Evolutionary conservation across 2,113 vertebrate species (phyloP).

Genomic region (Colius striatus): DNA sequence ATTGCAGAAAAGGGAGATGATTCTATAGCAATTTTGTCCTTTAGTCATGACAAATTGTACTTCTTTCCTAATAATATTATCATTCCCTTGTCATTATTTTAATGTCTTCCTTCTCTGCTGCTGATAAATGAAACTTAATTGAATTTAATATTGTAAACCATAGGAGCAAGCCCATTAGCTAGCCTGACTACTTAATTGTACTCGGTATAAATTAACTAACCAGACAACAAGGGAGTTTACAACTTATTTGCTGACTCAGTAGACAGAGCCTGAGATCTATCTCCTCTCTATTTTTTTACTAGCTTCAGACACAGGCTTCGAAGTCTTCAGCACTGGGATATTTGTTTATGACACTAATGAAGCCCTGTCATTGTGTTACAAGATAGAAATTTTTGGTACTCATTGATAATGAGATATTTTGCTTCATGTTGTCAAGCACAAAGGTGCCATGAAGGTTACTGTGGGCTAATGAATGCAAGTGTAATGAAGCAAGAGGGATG

Average conservation of each 20-base stretch:
- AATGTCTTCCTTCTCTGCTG: background rate
- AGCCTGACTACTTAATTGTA: background rate
- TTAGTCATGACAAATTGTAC: conserved; percentile 2
- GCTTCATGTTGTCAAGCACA: background rate
- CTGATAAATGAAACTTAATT: conserved; percentile 12
- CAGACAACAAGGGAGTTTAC: background rate
- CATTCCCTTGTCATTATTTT: conserved; percentile 2
- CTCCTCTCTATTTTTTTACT: background rate
- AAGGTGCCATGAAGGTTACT: background rate
- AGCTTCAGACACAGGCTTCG: background rate
- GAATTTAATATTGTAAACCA: background rate
- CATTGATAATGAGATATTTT: background rate
- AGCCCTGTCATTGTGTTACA: background rate
- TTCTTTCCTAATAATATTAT: background rate
- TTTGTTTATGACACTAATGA: too few relatives aligned
- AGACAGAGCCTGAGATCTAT: background rate
- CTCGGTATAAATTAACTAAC: background rate
- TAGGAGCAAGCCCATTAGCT: background rate
- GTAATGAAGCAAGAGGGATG: background rate
- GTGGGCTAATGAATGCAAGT: rapidly evolving
- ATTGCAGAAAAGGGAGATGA: background rate
- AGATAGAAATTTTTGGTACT: background rate
- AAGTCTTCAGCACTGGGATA: background rate
- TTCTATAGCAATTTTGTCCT: background rate
- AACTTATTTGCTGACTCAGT: background rate